Evolutionary conservation across 2,113 vertebrate species (phyloP).

Genomic region (Gymnarchus niloticus): DNA sequence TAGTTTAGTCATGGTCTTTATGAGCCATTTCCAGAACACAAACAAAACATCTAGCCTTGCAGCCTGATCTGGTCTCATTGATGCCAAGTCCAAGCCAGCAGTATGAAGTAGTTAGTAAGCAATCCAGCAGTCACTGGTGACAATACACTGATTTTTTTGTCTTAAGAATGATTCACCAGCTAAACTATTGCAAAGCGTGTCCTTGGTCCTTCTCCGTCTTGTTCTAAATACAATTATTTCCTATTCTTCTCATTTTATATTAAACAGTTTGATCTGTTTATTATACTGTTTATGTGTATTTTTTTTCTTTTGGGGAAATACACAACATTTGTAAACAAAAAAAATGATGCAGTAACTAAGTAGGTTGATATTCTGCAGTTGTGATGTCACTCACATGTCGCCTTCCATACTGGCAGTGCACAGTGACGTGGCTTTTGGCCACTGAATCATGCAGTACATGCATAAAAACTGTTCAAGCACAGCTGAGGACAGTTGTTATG

Average conservation of each 20-base stretch:
- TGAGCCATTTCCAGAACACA: not conserved
- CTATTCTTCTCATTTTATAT: not conserved
- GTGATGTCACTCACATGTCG: not conserved
- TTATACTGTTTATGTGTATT: not conserved
- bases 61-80: not conserved
- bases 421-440: not conserved
- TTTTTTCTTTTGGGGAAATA: not conserved
- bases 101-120: not conserved
- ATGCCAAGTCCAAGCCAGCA: not conserved
- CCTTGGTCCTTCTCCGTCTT: too few species aligned
- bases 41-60: not conserved
- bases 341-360: not conserved
- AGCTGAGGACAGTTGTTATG: not conserved
- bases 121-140: not conserved
- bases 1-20: not conserved
- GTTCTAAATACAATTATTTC: not conserved
- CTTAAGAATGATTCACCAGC: not conserved
- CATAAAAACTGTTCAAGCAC: not conserved
- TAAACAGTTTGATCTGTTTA: not conserved
- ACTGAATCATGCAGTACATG: not conserved
- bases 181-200: not conserved
- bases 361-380: not conserved
- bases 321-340: not conserved
- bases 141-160: not conserved
- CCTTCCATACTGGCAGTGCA: not conserved